phyloP scores from a whole-genome alignment of 2,797 vertebrate species.

The Macroramphosus scolopax region DNA sequence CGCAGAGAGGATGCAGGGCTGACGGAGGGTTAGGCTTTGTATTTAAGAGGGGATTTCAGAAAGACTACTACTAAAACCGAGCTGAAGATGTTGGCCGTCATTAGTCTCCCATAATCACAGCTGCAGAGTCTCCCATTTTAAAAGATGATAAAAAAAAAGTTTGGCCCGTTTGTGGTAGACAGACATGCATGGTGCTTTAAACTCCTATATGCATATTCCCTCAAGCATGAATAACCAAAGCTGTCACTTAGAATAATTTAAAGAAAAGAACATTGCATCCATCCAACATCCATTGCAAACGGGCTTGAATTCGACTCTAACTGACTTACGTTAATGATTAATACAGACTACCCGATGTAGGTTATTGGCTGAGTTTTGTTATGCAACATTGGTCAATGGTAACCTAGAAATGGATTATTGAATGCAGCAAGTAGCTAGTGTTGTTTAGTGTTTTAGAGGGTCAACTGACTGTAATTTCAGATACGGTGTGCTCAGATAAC shows the following conservation, averaged over 20 bases:
- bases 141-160: conserved; percentile 1
- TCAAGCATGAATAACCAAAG: too few species aligned
- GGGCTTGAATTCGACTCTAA: conserved; percentile 1
- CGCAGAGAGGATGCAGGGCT: conserved; percentile 28
- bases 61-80: conserved; percentile 19
- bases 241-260: too few species aligned
- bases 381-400: conserved; percentile 11
- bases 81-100: conserved; percentile 10
- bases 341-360: conserved; percentile 5
- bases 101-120: conserved; percentile 31
- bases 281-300: conserved; percentile 1
- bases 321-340: conserved; percentile 21
- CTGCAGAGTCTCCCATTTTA: conserved; percentile 12
- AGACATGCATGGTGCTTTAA: not conserved
- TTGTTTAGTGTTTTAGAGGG: conserved; percentile 22
- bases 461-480: conserved; percentile 13
- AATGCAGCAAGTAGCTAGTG: conserved; percentile 4
- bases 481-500: conserved; percentile 3
- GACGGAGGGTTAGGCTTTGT: conserved; percentile 35
- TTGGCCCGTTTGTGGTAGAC: not conserved
- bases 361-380: conserved; percentile 23
- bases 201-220: not conserved
- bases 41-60: conserved; percentile 49
- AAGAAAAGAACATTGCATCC: too few species aligned
- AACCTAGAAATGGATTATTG: conserved; percentile 12